Percentiles rank a stretch among this genome's conserved stretches.
phyloP scores from a whole-genome alignment of 2,888 invertebrate species.

The Deilephila porcellus region DNA sequence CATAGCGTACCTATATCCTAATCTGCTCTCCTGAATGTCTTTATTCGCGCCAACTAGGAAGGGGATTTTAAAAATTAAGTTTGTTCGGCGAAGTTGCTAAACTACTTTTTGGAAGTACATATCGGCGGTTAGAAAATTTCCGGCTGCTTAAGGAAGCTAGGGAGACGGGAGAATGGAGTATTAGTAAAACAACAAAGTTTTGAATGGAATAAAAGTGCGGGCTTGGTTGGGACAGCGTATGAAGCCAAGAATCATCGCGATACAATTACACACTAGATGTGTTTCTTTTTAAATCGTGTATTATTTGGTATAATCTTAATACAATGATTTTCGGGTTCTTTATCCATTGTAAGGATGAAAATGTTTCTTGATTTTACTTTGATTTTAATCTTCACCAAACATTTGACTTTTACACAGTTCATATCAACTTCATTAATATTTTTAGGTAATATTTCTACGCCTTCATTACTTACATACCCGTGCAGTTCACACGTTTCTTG shows the following conservation, averaged over 20 bases:
- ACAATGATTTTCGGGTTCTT: no score
- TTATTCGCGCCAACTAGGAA: slow-evolving; percentile 10
- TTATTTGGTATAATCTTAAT: no score
- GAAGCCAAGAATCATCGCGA: not conserved
- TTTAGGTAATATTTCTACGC: no score
- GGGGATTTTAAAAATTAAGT: slow-evolving; percentile 23
- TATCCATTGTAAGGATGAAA: no score
- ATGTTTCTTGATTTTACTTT: no score
- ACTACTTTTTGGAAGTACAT: slow-evolving; percentile 25
- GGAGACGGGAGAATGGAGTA: slow-evolving; percentile 1
- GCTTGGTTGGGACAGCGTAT: not conserved
- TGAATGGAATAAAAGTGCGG: not conserved
- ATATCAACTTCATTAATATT: no score
- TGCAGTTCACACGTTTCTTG: no score
- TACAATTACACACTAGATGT: not conserved
- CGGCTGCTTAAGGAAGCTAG: slow-evolving; percentile 29
- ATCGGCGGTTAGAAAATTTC: slow-evolving; percentile 20
- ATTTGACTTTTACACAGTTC: no score
- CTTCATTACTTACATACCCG: no score
- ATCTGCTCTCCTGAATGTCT: slow-evolving; percentile 23
- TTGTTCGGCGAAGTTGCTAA: slow-evolving; percentile 15
- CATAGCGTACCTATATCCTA: slow-evolving; percentile 27
- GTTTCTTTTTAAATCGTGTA: not conserved
- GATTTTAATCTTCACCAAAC: no score
- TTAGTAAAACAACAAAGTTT: not conserved